phyloP scores from a whole-genome alignment of 2,113 vertebrate genomes.

The Marmota flaviventris region DNA sequence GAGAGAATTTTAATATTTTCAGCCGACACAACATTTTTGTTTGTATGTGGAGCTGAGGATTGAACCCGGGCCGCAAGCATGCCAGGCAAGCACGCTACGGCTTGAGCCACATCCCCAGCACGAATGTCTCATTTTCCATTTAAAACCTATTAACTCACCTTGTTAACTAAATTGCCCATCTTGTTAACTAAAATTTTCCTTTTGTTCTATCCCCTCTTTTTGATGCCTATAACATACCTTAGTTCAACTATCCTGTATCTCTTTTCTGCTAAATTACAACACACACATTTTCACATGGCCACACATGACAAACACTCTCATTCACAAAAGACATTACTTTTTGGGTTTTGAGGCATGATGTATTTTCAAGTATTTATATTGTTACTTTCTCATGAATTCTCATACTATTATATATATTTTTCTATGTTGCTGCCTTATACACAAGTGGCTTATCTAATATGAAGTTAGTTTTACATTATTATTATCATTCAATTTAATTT shows the following conservation, averaged over 20 bases:
- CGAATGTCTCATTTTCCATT: neutral
- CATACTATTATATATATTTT: neutral
- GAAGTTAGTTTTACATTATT: neutral
- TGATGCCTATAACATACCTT: neutral
- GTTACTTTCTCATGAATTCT: neutral
- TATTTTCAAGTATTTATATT: neutral
- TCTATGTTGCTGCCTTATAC: neutral
- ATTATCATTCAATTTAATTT: neutral
- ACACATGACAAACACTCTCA: neutral
- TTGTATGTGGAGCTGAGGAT: no score
- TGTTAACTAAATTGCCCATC: neutral
- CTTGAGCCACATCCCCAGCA: no score
- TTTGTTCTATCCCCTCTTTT: neutral
- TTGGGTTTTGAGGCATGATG: neutral
- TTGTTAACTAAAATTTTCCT: neutral
- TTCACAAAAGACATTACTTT: neutral
- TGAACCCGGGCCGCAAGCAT: no score
- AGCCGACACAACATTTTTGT: no score
- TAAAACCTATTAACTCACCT: neutral
- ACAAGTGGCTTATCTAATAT: neutral
- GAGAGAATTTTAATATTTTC: no score
- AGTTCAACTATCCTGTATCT: neutral
- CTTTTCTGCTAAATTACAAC: neutral
- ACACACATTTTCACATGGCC: neutral
- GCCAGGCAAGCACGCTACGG: accelerated